phyloP scores from a whole-genome alignment of 2,797 vertebrate genomes.

The Oreortyx pictus region DNA sequence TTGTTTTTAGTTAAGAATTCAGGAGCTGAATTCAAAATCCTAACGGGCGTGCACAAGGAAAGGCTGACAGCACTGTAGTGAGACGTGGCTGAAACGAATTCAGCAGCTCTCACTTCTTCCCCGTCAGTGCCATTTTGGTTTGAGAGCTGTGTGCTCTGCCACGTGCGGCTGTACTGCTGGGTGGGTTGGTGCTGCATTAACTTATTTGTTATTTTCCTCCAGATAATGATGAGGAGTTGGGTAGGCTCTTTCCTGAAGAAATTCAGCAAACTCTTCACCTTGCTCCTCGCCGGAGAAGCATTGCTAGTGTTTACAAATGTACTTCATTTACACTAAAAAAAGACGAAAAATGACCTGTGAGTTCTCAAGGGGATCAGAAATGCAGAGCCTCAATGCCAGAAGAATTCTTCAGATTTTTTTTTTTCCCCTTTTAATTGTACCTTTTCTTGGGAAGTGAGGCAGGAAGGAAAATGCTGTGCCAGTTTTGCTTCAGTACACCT shows the following conservation, averaged over 20 bases:
- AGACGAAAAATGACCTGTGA: not conserved
- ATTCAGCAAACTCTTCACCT: not conserved
- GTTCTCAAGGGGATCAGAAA: not conserved
- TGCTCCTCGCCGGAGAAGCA: not conserved
- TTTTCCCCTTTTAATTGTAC: not conserved
- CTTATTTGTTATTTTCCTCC: not conserved
- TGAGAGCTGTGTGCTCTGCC: not conserved
- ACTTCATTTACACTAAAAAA: not conserved
- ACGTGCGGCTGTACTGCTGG: not conserved
- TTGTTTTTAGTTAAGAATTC: constrained; percentile 54
- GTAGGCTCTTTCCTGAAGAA: not conserved
- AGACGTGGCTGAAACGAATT: not conserved
- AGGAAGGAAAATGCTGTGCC: not conserved
- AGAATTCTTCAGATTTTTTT: not conserved
- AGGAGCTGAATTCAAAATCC: constrained; percentile 27
- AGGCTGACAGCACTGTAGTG: not conserved
- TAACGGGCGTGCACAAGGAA: not conserved
- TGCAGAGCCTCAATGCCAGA: not conserved
- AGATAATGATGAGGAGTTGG: not conserved
- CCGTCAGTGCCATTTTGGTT: not conserved
- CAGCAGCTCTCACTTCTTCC: not conserved
- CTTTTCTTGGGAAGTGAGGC: not conserved
- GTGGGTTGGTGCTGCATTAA: not conserved
- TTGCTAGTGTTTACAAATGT: not conserved
- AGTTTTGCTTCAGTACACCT: not conserved